Base-by-base conservation (phyloP, 1,140 invertebrate species). In the Dendrolimus punctatus region DNA sequence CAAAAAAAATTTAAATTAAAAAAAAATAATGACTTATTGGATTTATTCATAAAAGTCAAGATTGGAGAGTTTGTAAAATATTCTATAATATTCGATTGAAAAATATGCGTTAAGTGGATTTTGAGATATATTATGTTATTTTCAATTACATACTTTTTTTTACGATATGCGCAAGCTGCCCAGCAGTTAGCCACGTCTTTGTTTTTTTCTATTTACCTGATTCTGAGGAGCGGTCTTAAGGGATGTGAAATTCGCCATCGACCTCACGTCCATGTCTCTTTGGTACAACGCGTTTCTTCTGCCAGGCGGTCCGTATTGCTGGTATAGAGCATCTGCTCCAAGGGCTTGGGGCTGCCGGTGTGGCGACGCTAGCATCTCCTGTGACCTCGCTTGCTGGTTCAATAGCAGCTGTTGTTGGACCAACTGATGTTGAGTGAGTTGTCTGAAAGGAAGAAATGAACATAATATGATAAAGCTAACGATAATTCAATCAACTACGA, bases 341-440 rank as follows among this genome's bases (percentile, higher is more conserved):
- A 86, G 46, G 4, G 80, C 76, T 42, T 81, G 77, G 0, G 85
- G 78, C 36, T 66, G 64, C 1, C 82, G 80, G 36, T 85, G 80
- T 41, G 86, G 72, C 5, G 86, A 76, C 4, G 83, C 83, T 40
- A 90, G 63, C 74, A 90, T 88, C 64, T 90, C 89, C 60, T 90
- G 89, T 1, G 88, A 89, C 51, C 88, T 78, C 0, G 88, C 85
- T 61, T 90, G 88, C 39, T 88, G 87, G 46, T 82, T 87, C 41
- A 87, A 47, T 47, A 87, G 60, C 65, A 87, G 73, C 47, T 87
- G 83, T 48, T 87, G 85, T 47, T 87, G 85, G 4, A 87, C 71
- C 55, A 90, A 76, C 51, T 91, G 90, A 51, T 91, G 89, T 61
- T 91, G 90, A 61, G 91, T 88, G 65, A 91, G 71, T 55, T 91